Evolutionary conservation across 2,888 invertebrate genomes (phyloP).

Genomic region (Hermaeophaga mercurialis): DNA sequence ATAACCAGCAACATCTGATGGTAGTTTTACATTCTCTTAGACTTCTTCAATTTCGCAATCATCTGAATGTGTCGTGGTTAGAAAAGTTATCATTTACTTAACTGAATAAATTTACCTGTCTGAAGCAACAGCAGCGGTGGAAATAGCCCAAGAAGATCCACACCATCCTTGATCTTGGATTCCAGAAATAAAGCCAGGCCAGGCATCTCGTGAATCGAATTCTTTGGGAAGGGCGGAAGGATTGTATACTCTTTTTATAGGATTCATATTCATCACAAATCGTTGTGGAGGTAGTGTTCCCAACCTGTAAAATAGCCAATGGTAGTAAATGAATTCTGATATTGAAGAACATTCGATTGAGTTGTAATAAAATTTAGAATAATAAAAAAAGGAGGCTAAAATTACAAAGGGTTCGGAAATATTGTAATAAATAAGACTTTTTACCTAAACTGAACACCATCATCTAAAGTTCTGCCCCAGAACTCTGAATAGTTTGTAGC

Average conservation of each 20-base stretch:
- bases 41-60: no score
- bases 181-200: slow-evolving; percentile 75
- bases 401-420: no score
- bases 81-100: no score
- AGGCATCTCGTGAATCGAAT: slow-evolving; percentile 79
- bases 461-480: slow-evolving; percentile 79
- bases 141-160: slow-evolving; percentile 92
- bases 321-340: no score
- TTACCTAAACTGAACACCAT: slow-evolving; percentile 66
- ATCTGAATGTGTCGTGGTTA: no score
- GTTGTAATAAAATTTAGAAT: no score
- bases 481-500: slow-evolving; percentile 83
- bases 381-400: no score
- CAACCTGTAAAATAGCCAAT: slow-evolving; percentile 49
- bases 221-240: slow-evolving; percentile 65
- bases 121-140: slow-evolving; percentile 80
- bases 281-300: slow-evolving; percentile 62
- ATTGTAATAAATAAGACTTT: no score
- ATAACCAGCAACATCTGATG: no score
- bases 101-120: slow-evolving; percentile 73
- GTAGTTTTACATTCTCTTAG: no score
- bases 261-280: slow-evolving; percentile 63
- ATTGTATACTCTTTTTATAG: slow-evolving; percentile 65
- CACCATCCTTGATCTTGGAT: slow-evolving; percentile 77
- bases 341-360: no score